These are phyloP conservation scores for Pristionchus exspectatus DNA, from an alignment of 2,888 invertebrate species.

Conservation along the genomic window DNA sequence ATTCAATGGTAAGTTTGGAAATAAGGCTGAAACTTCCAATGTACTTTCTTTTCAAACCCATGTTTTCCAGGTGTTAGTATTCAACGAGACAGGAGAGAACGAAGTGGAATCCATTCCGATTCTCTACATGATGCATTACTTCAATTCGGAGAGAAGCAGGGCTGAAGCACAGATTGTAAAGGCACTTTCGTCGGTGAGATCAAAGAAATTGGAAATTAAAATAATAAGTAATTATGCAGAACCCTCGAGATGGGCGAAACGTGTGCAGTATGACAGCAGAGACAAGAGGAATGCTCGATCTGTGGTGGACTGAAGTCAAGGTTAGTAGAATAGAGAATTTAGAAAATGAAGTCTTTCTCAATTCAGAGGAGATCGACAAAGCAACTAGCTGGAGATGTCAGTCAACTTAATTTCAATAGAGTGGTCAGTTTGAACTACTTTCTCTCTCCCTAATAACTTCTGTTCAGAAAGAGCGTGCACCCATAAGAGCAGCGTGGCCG, in stretches of 20 bases:
- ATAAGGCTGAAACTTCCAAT: too few species aligned
- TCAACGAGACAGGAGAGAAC: neutral
- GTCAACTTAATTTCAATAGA: neutral
- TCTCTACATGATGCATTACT: neutral
- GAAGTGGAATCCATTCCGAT: neutral
- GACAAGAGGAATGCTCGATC: neutral
- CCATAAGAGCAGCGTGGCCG: neutral
- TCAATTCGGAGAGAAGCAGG: neutral
- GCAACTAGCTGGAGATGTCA: neutral
- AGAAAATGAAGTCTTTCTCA: neutral
- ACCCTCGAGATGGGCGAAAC: neutral
- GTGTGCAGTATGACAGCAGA: neutral
- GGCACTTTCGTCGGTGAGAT: neutral
- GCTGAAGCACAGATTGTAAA: constrained; percentile 3
- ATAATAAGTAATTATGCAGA: neutral
- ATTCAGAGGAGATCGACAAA: neutral
- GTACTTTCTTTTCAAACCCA: too few species aligned
- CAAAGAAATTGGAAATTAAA: too few species aligned
- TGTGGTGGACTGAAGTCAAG: constrained; percentile 8
- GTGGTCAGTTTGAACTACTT: neutral
- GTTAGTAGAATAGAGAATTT: neutral
- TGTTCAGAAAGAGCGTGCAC: neutral
- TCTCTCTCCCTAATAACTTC: neutral
- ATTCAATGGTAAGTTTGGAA: neutral
- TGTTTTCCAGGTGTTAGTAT: neutral